Conservation (phyloP, 2,888 invertebrate genomes). For the Rapana venosa region DNA sequence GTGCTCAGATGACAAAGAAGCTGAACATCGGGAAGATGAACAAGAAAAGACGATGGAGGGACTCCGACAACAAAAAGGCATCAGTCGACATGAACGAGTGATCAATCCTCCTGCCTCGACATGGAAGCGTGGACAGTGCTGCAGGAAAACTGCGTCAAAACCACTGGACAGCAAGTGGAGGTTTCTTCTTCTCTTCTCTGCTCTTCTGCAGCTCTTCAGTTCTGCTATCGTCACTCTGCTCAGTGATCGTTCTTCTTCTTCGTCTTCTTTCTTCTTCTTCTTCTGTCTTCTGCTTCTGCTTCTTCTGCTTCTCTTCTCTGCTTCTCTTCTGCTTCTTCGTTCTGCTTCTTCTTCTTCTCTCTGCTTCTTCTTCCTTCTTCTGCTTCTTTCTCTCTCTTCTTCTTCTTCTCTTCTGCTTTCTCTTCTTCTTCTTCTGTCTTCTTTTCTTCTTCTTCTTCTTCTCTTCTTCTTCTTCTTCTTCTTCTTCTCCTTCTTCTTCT, state of each 20-base stretch:
- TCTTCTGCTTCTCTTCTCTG: too few species aligned
- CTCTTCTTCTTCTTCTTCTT: too few species aligned
- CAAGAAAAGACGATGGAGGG: conserved; percentile 46
- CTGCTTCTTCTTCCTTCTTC: too few species aligned
- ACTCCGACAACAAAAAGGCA: conserved; percentile 48
- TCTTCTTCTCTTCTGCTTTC: too few species aligned
- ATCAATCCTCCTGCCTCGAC: conserved; percentile 68
- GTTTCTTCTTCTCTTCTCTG: neutral
- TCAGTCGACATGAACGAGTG: conserved; percentile 58
- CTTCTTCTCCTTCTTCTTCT: too few species aligned
- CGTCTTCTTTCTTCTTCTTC: neutral
- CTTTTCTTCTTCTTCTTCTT: too few species aligned
- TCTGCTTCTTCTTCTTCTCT: too few species aligned
- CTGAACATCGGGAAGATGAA: conserved; percentile 52
- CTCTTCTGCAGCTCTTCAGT: too few species aligned
- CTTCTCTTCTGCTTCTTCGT: too few species aligned
- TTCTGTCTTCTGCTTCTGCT: neutral
- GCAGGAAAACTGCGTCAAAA: conserved; percentile 73
- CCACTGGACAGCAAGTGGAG: conserved; percentile 74
- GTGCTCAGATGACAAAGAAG: conserved; percentile 62
- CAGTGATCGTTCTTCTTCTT: neutral
- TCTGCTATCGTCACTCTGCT: neutral
- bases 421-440: too few species aligned
- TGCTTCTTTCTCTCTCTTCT: too few species aligned
- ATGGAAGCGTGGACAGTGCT: conserved; percentile 73